Conservation (phyloP, 2,888 invertebrate species). For the Coenonympha glycerion region DNA sequence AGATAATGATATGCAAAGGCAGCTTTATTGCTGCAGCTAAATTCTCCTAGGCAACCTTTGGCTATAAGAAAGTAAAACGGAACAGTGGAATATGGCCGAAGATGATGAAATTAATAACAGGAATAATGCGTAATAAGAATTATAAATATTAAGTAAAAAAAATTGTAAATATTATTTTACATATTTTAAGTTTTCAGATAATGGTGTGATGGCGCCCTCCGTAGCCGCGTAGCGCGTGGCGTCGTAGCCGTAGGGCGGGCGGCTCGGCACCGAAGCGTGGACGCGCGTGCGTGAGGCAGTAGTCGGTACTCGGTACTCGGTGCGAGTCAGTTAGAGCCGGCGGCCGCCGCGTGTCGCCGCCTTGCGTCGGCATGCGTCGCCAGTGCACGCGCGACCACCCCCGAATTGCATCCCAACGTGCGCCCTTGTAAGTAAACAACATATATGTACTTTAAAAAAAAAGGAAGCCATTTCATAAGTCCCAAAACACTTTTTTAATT, state of each 20-base stretch:
- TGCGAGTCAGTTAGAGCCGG: too few species aligned
- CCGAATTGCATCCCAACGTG: constrained; percentile 54
- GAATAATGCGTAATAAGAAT: too few species aligned
- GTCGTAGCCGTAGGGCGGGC: constrained; percentile 43
- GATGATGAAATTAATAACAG: too few species aligned
- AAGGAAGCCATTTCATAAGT: not conserved
- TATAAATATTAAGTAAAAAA: too few species aligned
- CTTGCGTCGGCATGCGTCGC: constrained; percentile 58
- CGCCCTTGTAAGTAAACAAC: constrained; percentile 65
- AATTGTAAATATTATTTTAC: too few species aligned
- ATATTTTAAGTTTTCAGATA: not conserved
- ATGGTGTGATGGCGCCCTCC: constrained; percentile 34
- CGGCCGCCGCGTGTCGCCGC: constrained; percentile 61
- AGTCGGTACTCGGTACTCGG: too few species aligned
- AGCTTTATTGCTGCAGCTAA: too few species aligned
- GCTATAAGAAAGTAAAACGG: too few species aligned
- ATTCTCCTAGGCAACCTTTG: too few species aligned
- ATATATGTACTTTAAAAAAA: constrained; percentile 9
- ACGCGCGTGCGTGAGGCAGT: constrained; percentile 62
- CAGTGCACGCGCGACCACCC: constrained; percentile 37
- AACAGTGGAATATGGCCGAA: too few species aligned
- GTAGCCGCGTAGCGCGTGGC: constrained; percentile 50
- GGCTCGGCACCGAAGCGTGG: constrained; percentile 14
- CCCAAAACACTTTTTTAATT: constrained; percentile 36
- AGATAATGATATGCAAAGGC: too few species aligned